Evolutionary conservation across 2,888 invertebrate genomes (phyloP).

Genomic region (Alitta virens): DNA sequence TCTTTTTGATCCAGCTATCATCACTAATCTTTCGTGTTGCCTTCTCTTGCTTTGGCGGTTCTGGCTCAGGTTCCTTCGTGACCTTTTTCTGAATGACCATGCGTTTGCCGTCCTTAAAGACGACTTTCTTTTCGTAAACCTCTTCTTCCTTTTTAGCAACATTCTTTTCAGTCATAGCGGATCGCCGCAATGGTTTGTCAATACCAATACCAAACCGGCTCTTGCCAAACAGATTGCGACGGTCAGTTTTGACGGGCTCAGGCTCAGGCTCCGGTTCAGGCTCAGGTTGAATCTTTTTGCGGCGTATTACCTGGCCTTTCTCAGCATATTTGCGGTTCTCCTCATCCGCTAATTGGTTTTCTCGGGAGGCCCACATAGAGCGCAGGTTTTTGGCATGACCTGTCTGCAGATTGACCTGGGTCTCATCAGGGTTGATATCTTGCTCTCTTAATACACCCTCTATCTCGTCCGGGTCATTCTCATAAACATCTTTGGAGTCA

Average conservation of each 20-base stretch:
- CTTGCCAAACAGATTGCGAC: too few species aligned
- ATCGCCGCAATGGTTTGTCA: too few species aligned
- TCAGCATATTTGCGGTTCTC: conserved; percentile 1
- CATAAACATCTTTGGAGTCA: conserved; percentile 27
- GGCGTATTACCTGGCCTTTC: conserved; percentile 11
- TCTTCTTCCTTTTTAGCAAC: too few species aligned
- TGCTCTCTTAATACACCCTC: conserved; percentile 30
- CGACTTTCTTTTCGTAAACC: too few species aligned
- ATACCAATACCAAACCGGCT: too few species aligned
- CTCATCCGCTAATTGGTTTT: not conserved
- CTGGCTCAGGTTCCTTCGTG: too few species aligned
- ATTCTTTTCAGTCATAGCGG: too few species aligned
- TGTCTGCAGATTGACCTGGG: not conserved
- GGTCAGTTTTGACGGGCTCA: not conserved
- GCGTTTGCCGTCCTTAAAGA: too few species aligned
- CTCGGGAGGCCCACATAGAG: conserved; percentile 11
- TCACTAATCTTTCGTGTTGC: too few species aligned
- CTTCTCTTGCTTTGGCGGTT: too few species aligned
- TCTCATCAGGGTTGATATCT: conserved; percentile 6
- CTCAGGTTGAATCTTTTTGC: not conserved
- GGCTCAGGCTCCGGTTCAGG: conserved; percentile 1
- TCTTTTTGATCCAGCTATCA: too few species aligned
- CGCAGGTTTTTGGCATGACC: not conserved
- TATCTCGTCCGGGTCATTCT: conserved; percentile 26
- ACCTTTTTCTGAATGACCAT: too few species aligned